Base-by-base conservation (phyloP, 37 sponge, comb jelly and placozoan species). In the Geodia barretti region DNA sequence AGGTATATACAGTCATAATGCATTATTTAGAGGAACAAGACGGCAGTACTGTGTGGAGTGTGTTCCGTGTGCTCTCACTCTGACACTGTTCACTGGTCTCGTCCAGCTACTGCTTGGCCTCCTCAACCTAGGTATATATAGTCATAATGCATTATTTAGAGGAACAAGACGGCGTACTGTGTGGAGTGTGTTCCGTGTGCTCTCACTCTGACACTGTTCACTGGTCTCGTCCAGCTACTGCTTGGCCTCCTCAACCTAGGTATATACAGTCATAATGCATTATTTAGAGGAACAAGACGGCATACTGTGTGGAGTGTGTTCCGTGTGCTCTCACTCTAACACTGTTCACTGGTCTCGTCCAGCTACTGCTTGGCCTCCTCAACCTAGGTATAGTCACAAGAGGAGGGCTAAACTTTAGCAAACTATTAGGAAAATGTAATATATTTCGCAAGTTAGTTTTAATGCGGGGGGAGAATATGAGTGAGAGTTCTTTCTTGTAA, bases 211-310 rank as follows among this genome's bases (percentile, higher is more conserved):
- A 88, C 92, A 0, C 75, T 98, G 17, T 47, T 93, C 41, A 85
- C 84, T 79, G 99, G 99, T 8, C 42, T 91, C 7, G 80, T 91
- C 9, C 94, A 93, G 71, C 37, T 98, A 25, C 38, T 79, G 21
- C 60, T 95, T 75, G 96, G 96, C 23, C 29, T 95, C 1, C 74
- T 95, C 2, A 89, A 95, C 62, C 77, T 95, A 29, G 96, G 97
- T 92, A n/a, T 71, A 81, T 41, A 3, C n/a, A n/a, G n/a, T n/a
- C n/a, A n/a, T n/a, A n/a, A n/a, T n/a, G n/a, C n/a, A n/a, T n/a
- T n/a, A n/a, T n/a, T n/a, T n/a, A n/a, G n/a, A n/a, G n/a, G n/a
- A 31, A 28, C 11, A 24, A 69, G 2, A 36, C 31, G 36, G 70
- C 68, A 39, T 24, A 29, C 0, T 54, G 60, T 39, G 72, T 76